Evolutionary conservation across 2,113 vertebrate species (phyloP).

Genomic region (Heterotilapia buettikoferi): DNA sequence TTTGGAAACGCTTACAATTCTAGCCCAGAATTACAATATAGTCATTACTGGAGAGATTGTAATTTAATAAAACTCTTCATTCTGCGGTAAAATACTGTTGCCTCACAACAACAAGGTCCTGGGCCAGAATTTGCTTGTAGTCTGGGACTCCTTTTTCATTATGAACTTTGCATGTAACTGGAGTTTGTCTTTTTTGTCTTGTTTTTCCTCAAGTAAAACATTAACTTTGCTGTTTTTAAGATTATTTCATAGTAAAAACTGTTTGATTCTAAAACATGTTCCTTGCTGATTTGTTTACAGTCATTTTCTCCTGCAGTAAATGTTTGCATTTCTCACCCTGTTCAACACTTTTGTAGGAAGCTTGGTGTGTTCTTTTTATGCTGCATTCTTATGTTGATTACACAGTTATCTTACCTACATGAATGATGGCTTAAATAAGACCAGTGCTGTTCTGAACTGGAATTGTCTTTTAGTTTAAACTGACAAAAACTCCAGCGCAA

Average conservation of each 20-base stretch:
- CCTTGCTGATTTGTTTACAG: background rate
- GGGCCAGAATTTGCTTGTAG: background rate
- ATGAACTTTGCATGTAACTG: background rate
- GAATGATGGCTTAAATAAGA: background rate
- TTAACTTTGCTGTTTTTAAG: background rate
- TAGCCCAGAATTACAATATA: background rate
- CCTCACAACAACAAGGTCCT: background rate
- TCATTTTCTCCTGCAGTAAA: background rate
- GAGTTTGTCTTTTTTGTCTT: background rate
- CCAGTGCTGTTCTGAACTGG: background rate
- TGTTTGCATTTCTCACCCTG: background rate
- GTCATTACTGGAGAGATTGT: background rate
- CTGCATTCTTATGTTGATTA: background rate
- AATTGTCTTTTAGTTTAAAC: background rate
- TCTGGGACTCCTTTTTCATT: background rate
- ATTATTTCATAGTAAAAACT: background rate
- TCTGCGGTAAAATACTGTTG: background rate
- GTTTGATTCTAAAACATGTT: background rate
- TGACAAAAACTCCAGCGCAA: background rate
- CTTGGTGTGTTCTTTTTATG: background rate
- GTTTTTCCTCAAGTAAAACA: background rate
- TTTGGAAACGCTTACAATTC: background rate
- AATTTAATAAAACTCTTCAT: background rate
- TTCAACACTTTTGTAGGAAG: background rate
- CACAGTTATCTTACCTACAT: background rate